A percentile compares a stretch with the other conserved stretches of the same genome.
These are phyloP conservation scores for Plutella xylostella DNA, from an alignment of 2,888 invertebrate species.

Conservation along the genomic window DNA sequence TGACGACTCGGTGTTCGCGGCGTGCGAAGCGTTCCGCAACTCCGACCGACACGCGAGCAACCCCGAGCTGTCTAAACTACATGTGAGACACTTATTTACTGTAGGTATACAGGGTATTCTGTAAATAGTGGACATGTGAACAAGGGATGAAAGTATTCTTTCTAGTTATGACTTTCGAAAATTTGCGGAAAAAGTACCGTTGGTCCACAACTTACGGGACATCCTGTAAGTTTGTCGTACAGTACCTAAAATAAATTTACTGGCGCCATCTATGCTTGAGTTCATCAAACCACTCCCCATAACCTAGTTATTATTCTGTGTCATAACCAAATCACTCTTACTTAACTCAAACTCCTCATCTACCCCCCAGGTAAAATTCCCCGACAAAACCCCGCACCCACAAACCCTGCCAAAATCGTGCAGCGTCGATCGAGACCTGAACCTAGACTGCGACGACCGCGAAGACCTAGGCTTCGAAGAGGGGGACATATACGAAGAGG, in stretches of 20 bases:
- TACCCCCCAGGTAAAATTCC: conserved; percentile 4
- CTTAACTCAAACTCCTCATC: neutral
- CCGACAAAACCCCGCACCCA: neutral
- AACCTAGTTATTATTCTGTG: too few species aligned
- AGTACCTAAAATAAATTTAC: too few species aligned
- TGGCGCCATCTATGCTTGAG: too few species aligned
- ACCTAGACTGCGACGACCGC: conserved; percentile 30
- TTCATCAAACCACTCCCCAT: too few species aligned
- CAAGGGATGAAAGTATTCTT: too few species aligned
- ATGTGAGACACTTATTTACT: too few species aligned
- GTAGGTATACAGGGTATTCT: too few species aligned
- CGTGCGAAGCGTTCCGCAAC: conserved; percentile 37
- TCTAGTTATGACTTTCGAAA: too few species aligned
- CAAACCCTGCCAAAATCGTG: conserved; percentile 24
- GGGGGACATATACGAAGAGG: conserved; percentile 31
- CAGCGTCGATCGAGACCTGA: conserved; percentile 35
- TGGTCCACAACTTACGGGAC: too few species aligned
- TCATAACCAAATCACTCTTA: neutral
- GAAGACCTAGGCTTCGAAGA: conserved; percentile 57
- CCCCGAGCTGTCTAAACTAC: conserved; percentile 35
- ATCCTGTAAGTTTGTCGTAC: too few species aligned
- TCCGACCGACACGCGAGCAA: conserved; percentile 38
- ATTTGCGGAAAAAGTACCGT: too few species aligned
- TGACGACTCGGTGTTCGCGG: conserved; percentile 52
- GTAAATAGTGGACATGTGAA: too few species aligned